A percentile compares a stretch with the other conserved stretches of the same genome.
These are phyloP conservation scores for Diloba caeruleocephala DNA, from an alignment of 2,888 invertebrate species.

Conservation along the genomic window DNA sequence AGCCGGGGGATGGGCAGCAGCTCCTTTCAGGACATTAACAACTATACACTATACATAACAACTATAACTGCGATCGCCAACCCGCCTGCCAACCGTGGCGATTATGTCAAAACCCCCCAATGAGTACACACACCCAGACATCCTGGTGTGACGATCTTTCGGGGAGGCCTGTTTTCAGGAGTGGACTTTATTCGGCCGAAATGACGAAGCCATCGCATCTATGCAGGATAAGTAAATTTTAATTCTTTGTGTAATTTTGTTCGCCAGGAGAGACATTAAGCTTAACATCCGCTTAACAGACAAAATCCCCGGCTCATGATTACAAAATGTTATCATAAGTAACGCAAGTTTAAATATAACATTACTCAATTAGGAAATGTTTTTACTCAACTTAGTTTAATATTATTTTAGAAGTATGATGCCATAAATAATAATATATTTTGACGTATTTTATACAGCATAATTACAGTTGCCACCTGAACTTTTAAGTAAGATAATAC, in stretches of 20 bases:
- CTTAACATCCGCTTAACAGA: slow-evolving; percentile 9
- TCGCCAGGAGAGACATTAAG: neutral
- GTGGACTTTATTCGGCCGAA: too few species aligned
- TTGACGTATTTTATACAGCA: slow-evolving; percentile 40
- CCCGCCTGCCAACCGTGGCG: too few species aligned
- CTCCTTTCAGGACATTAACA: too few species aligned
- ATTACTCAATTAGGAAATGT: slow-evolving; percentile 4
- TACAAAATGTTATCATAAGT: slow-evolving; percentile 29
- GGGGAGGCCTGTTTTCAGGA: too few species aligned
- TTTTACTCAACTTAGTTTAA: neutral
- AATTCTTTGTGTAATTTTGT: neutral
- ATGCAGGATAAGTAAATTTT: too few species aligned
- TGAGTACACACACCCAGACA: too few species aligned
- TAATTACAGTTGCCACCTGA: slow-evolving; percentile 53
- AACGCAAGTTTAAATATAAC: slow-evolving; percentile 17
- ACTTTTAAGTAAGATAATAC: slow-evolving; percentile 60
- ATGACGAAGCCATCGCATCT: too few species aligned
- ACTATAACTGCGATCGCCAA: too few species aligned
- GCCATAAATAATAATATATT: slow-evolving; percentile 39
- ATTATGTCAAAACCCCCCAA: too few species aligned
- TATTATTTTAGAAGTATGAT: slow-evolving; percentile 5
- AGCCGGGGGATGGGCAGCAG: too few species aligned
- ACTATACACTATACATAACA: too few species aligned
- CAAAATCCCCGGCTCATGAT: slow-evolving; percentile 21
- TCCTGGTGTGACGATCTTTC: too few species aligned